phyloP scores from a whole-genome alignment of 2,113 vertebrate genomes.

The Etia nguti region DNA sequence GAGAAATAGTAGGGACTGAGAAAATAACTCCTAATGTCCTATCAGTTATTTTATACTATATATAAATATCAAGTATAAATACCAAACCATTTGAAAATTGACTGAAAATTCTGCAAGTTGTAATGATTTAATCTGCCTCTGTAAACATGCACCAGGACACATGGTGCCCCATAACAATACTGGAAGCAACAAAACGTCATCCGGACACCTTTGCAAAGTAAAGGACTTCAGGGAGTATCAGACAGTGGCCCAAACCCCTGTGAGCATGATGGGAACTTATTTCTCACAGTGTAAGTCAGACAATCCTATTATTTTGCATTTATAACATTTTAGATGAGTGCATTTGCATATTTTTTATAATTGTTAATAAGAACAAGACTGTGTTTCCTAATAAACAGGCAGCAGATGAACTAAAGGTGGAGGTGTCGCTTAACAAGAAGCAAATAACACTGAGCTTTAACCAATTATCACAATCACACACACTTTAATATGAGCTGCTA shows the following conservation, averaged over 20 bases:
- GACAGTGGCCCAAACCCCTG: neutral
- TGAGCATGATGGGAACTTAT: neutral
- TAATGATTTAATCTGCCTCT: neutral
- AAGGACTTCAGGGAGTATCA: neutral
- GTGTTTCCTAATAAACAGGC: neutral
- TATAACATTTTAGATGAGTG: neutral
- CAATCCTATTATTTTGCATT: neutral
- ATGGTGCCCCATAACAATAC: too few relatives aligned
- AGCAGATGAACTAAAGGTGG: neutral
- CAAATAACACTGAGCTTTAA: slow-evolving; percentile 14
- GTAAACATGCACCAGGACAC: too few relatives aligned
- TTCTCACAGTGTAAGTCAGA: neutral
- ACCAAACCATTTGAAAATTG: neutral
- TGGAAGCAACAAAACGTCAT: too few relatives aligned
- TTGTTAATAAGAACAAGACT: neutral
- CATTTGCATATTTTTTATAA: neutral
- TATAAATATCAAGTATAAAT: neutral
- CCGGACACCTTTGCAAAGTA: neutral
- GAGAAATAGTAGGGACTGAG: neutral
- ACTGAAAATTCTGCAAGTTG: neutral
- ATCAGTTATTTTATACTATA: neutral
- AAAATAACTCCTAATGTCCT: neutral
- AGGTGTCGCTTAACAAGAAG: slow-evolving; percentile 3
- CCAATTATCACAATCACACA: slow-evolving; percentile 18
- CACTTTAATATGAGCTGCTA: neutral